Percentiles rank a stretch among this genome's conserved stretches.
Evolutionary conservation across 2,113 vertebrate genomes (phyloP).

Genomic region (Vireo altiloquus): DNA sequence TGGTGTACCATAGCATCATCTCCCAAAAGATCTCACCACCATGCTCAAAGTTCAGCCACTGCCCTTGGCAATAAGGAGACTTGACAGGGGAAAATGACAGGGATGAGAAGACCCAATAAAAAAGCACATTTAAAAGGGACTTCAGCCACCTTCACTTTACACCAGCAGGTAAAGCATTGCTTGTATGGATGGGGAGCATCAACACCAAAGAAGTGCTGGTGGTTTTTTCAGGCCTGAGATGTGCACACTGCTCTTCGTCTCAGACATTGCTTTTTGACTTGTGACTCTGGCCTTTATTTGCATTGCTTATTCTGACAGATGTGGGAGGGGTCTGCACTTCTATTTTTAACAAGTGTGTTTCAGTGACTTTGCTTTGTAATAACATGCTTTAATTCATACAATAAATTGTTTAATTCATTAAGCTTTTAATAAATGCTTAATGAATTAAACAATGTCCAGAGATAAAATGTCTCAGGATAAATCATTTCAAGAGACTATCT

Average conservation of each 20-base stretch:
- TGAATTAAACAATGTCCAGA: neutral
- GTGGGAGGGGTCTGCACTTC: neutral
- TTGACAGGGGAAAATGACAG: neutral
- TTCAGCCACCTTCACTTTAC: neutral
- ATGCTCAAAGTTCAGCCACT: fast-evolving
- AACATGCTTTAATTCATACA: no score
- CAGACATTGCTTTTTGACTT: neutral
- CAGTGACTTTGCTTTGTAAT: neutral
- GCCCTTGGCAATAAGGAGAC: neutral
- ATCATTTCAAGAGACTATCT: neutral
- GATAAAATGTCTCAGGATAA: neutral
- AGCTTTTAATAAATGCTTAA: no score
- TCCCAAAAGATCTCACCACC: neutral
- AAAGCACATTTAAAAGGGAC: neutral
- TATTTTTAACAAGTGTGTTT: neutral
- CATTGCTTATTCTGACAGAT: neutral
- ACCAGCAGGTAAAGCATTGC: neutral
- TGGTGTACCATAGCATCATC: fast-evolving
- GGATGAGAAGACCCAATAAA: neutral
- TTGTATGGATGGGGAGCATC: neutral
- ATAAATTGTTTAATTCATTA: no score
- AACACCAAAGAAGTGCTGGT: neutral
- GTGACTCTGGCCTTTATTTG: neutral
- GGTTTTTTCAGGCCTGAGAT: neutral
- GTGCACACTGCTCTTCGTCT: neutral